A percentile compares a stretch with the other conserved stretches of the same genome.
Conservation (phyloP, 1,140 invertebrate genomes). For the Samia ricini region DNA sequence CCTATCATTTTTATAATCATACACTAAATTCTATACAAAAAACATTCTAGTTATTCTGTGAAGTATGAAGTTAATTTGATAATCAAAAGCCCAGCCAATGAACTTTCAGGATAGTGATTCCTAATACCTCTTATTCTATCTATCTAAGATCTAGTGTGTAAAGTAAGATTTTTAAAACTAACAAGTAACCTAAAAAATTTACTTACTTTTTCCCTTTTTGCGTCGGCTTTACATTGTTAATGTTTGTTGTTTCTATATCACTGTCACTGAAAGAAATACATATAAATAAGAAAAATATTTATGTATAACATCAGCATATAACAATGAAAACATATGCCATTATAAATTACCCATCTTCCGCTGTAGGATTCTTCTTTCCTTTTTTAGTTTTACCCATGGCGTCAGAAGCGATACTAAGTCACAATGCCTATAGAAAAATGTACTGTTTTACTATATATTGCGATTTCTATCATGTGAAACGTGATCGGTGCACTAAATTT, state of each 20-base stretch:
- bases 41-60: too few relatives aligned
- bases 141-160: constrained; percentile 2
- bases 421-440: constrained; percentile 55
- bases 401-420: constrained; percentile 54
- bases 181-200: background rate
- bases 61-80: background rate
- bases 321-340: constrained; percentile 55
- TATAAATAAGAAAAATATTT: constrained; percentile 3
- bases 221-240: constrained; percentile 63
- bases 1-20: too few relatives aligned
- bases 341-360: constrained; percentile 79
- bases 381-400: constrained; percentile 85
- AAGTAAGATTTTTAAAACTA: background rate
- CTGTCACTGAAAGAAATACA: constrained; percentile 72
- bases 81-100: background rate
- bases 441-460: constrained; percentile 55
- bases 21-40: too few relatives aligned
- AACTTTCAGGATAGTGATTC: background rate
- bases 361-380: constrained; percentile 81
- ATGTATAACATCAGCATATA: constrained; percentile 27
- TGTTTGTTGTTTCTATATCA: constrained; percentile 76
- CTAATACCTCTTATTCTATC: background rate
- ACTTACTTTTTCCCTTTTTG: constrained; percentile 67
- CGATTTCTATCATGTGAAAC: constrained; percentile 74
- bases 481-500: constrained; percentile 59